Evolutionary conservation across 2,113 vertebrate species (phyloP), one percentile per base, ranked within the genome.

Genomic region (Toxotes jaculatrix): DNA sequence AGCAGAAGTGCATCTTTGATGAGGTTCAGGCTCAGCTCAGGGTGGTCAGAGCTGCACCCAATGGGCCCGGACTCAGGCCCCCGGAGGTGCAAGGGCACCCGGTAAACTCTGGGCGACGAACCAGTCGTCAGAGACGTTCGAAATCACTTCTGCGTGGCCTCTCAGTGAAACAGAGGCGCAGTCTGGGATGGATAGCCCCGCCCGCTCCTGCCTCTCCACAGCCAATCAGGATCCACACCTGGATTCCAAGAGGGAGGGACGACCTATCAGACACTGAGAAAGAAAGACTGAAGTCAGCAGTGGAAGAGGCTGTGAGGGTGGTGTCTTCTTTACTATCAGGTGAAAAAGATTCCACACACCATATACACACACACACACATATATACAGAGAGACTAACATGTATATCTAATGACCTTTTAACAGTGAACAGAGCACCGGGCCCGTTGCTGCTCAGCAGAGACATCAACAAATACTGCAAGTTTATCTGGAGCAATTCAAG

Each of bases 401-500:
- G 1, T 16, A 21, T 51, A n/a, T n/a, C 34, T 27, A 14, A 19
- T 74, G 40, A 57, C 23, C 7, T 84, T 73, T 40, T 71, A n/a
- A 19, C 4, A 96, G 95, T 96, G 64, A 77, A 71, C 60, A 86
- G 91, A 80, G 77, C 23, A 1, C 42, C 0, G 2, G 89, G 88
- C 0, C 78, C 74, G 0, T 56, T 96, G 74, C 88, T 95, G 70
- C 93, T 96, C 59, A 95, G 82, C 72, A 92, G 96, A 91, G 93
- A 96, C 89, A 16, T 93, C 64, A 93, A 92, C 73, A 96, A 94
- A 82, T 96, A 94, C 91, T 96, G 96, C 86, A 95, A 89, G 74
- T 96, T 95, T 74, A 56, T 95, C 31, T 96, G 96, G 96, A 95
- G 55, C 86, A 93, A 95, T 67, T 72, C 91, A 34, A 94, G 73